phyloP scores from a whole-genome alignment of 1,140 invertebrate species.

The Diuraphis noxia region DNA sequence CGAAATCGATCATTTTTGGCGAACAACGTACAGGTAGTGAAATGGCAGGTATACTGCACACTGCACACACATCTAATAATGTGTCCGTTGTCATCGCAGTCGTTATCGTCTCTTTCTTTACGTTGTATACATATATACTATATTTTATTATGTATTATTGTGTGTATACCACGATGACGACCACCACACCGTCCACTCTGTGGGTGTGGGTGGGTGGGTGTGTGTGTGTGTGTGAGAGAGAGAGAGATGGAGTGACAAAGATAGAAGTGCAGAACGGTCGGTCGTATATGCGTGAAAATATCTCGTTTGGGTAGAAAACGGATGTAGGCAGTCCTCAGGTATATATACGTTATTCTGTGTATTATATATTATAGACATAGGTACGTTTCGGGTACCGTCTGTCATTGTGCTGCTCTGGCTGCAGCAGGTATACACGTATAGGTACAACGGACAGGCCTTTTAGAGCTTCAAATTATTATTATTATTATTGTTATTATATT shows the following conservation, averaged over 20 bases:
- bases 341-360: not conserved
- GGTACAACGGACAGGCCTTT: not conserved
- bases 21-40: not conserved
- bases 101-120: not conserved
- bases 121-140: not conserved
- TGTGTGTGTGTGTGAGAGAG: not conserved
- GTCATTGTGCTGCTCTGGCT: not conserved
- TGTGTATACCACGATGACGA: not conserved
- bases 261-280: not conserved
- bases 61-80: not conserved
- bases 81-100: not conserved
- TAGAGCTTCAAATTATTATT: not conserved
- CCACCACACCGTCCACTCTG: too few relatives aligned
- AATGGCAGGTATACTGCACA: not conserved
- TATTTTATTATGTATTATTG: not conserved
- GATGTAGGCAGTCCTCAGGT: not conserved
- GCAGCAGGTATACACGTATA: not conserved
- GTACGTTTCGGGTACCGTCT: not conserved
- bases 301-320: slow-evolving; percentile 22
- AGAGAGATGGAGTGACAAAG: not conserved
- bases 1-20: slow-evolving; percentile 17
- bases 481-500: not conserved
- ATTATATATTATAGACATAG: not conserved
- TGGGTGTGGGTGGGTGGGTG: too few relatives aligned
- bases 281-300: not conserved